phyloP scores from a whole-genome alignment of 2,888 invertebrate genomes.

The Andrena trimmerana region DNA sequence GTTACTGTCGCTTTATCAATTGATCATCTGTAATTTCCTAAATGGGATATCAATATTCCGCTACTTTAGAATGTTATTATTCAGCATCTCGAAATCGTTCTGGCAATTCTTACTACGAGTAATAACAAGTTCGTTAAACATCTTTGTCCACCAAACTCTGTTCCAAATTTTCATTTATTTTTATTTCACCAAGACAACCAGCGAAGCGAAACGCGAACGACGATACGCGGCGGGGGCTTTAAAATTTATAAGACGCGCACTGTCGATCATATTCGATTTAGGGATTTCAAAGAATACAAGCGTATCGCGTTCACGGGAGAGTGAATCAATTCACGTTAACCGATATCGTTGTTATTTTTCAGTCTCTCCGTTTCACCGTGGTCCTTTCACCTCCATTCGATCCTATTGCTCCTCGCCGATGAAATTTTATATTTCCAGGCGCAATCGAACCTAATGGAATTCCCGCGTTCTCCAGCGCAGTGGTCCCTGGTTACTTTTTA shows the following conservation, averaged over 20 bases:
- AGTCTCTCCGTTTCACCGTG: not conserved
- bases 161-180: not conserved
- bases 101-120: too few species aligned
- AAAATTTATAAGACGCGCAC: not conserved
- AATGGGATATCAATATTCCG: too few species aligned
- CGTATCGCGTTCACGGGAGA: conserved; percentile 37
- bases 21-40: too few species aligned
- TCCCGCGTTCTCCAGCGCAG: not conserved
- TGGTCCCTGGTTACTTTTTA: not conserved
- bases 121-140: too few species aligned
- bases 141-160: not conserved
- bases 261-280: conserved; percentile 11
- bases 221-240: not conserved
- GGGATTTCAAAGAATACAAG: conserved; percentile 29
- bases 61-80: too few species aligned
- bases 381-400: not conserved
- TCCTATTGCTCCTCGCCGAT: not conserved
- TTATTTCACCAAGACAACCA: not conserved
- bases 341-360: conserved; percentile 33
- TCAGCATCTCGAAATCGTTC: too few species aligned
- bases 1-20: too few species aligned
- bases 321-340: conserved; percentile 57
- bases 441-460: conserved; percentile 6
- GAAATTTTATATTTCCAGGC: conserved; percentile 9
- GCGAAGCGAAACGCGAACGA: not conserved